Conservation (phyloP, 2,888 invertebrate genomes). For the Serrognathus titanus region DNA sequence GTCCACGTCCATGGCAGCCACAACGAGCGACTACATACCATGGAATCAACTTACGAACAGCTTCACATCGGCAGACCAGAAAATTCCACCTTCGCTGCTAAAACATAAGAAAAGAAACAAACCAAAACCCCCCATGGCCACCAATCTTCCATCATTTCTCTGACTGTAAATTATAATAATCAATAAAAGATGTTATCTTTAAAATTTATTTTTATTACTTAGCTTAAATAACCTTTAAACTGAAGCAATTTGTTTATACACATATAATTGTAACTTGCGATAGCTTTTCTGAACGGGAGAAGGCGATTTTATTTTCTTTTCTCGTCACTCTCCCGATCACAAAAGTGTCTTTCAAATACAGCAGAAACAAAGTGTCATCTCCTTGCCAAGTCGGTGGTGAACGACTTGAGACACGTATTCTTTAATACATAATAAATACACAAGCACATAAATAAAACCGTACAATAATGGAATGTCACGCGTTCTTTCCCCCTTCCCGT, state of each 20-base stretch:
- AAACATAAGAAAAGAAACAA: conserved; percentile 7
- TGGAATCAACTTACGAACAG: conserved; percentile 11
- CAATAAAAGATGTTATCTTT: no score
- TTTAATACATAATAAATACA: conserved; percentile 16
- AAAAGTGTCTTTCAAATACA: no score
- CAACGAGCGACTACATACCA: conserved; percentile 15
- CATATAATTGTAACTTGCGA: no score
- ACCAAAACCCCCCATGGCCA: not conserved
- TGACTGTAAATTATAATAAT: no score
- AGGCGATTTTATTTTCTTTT: no score
- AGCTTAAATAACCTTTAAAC: no score
- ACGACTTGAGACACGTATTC: not conserved
- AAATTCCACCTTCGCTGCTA: conserved; percentile 2
- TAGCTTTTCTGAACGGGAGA: no score
- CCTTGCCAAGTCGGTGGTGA: no score
- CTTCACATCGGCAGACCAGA: not conserved
- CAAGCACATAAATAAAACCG: conserved; percentile 16
- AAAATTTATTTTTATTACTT: no score
- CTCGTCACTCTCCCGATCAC: no score
- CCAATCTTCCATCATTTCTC: not conserved
- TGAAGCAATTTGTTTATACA: no score
- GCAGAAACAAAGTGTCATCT: no score
- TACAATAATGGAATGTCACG: conserved; percentile 26
- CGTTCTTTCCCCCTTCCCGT: not conserved
- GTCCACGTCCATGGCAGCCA: not conserved